These are phyloP conservation scores for Bubo scandiacus DNA, from an alignment of 2,113 vertebrate species.

Conservation along the genomic window DNA sequence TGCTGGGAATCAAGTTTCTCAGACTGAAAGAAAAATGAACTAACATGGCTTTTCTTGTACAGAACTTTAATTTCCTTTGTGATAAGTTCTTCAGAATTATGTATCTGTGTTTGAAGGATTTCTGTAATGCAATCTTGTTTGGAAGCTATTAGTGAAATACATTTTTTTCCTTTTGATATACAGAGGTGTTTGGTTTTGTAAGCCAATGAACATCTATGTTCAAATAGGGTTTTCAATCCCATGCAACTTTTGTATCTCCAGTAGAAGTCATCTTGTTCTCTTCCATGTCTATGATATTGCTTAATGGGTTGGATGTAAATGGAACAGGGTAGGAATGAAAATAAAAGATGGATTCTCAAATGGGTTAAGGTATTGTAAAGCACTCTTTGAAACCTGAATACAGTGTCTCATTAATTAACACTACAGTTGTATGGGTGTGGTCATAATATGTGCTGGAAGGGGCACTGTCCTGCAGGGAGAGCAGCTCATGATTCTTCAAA, in stretches of 20 bases:
- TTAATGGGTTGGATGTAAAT: neutral
- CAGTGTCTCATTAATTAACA: neutral
- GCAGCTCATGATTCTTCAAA: neutral
- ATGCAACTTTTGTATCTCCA: neutral
- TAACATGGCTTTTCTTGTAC: neutral
- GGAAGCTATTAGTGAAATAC: neutral
- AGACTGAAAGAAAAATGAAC: neutral
- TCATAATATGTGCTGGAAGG: neutral
- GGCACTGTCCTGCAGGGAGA: neutral
- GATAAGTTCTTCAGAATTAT: neutral
- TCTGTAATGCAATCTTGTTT: neutral
- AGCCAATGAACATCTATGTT: neutral
- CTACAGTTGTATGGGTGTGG: neutral
- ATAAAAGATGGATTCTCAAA: neutral
- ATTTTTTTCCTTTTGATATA: neutral
- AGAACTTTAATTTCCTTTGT: neutral
- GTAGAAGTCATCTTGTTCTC: neutral
- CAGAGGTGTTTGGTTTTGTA: neutral
- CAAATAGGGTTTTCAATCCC: neutral
- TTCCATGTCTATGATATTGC: neutral
- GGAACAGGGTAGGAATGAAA: neutral
- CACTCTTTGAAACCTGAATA: neutral
- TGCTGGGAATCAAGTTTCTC: neutral
- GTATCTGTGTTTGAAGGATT: neutral
- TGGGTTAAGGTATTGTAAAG: neutral